Evolutionary conservation across 2,888 invertebrate species (phyloP).

Genomic region (Phalera bucephala): DNA sequence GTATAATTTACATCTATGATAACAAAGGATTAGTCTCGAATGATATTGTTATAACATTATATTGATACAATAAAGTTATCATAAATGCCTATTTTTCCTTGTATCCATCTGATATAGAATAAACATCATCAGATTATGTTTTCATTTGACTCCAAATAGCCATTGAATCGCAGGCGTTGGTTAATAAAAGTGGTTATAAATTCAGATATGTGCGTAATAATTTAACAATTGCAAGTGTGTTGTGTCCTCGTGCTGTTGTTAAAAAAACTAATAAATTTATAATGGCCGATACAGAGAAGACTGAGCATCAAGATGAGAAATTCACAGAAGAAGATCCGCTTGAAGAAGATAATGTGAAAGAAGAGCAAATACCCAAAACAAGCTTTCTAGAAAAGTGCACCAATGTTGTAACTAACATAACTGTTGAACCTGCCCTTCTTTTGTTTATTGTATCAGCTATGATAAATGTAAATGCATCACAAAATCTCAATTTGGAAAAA

Average conservation of each 20-base stretch:
- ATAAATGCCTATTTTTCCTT: background rate
- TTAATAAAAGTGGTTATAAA: too few relatives aligned
- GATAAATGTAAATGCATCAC: conserved; percentile 85
- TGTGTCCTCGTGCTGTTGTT: too few relatives aligned
- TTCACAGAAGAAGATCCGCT: conserved; percentile 28
- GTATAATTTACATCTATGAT: conserved; percentile 12
- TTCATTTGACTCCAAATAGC: background rate
- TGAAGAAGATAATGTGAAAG: background rate
- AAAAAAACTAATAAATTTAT: too few relatives aligned
- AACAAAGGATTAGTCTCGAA: conserved; percentile 19
- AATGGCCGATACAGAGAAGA: conserved; percentile 7
- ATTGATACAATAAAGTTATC: background rate
- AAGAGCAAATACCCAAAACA: background rate
- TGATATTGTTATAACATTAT: conserved; percentile 5
- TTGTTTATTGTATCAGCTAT: conserved; percentile 38
- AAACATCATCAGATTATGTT: too few relatives aligned
- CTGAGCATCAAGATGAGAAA: conserved; percentile 8
- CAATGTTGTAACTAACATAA: conserved; percentile 19
- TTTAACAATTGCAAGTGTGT: too few relatives aligned
- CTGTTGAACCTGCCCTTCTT: conserved; percentile 40
- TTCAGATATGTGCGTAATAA: too few relatives aligned
- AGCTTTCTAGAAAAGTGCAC: background rate
- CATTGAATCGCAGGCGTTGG: background rate
- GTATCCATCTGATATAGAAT: conserved; percentile 8
- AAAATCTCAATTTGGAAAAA: conserved; percentile 90